A percentile compares a stretch with the other conserved stretches of the same genome.
These are phyloP conservation scores for Augiades crinisus DNA, from an alignment of 2,888 invertebrate species.

Conservation along the genomic window DNA sequence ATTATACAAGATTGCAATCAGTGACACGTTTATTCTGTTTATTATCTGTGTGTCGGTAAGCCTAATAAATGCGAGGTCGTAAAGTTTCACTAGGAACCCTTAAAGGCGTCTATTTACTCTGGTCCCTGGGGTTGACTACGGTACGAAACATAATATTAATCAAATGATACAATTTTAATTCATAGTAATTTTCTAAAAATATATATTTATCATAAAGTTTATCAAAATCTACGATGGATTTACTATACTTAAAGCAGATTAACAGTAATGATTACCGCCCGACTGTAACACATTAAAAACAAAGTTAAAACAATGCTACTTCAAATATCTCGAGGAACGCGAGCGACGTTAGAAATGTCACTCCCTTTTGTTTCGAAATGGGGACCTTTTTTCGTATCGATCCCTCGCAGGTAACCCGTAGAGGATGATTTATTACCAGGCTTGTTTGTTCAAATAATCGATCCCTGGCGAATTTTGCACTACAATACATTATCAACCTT, in stretches of 20 bases:
- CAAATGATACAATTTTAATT: no score
- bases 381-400: constrained; percentile 67
- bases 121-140: no score
- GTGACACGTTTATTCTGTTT: no score
- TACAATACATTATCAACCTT: constrained; percentile 26
- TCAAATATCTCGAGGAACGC: constrained; percentile 29
- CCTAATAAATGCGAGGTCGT: no score
- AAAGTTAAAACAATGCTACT: constrained; percentile 14
- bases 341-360: constrained; percentile 62
- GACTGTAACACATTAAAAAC: constrained; percentile 2
- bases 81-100: no score
- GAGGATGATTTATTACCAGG: constrained; percentile 75
- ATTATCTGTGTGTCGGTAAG: no score
- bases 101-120: background rate
- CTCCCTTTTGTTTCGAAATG: constrained; percentile 67
- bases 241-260: no score
- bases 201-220: no score
- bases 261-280: constrained; percentile 5
- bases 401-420: constrained; percentile 73
- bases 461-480: constrained; percentile 49
- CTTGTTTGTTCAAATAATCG: constrained; percentile 80
- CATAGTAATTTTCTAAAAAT: no score
- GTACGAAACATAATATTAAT: no score
- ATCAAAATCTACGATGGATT: no score
- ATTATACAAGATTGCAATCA: background rate